Evolutionary conservation across 2,113 vertebrate genomes (phyloP).

Genomic region (Mus musculus): GRCm39 chr5:123607501-123608000

Average conservation of each 20-base stretch:
- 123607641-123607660: background rate
- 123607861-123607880: background rate
- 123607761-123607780: background rate
- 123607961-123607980: background rate
- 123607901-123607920: background rate
- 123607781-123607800: background rate
- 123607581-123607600: background rate
- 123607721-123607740: background rate
- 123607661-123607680: background rate
- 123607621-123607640: background rate
- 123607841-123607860: background rate
- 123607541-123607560: background rate
- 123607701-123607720: background rate
- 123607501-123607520: background rate
- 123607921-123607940: background rate
- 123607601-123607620: background rate
- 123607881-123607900: background rate
- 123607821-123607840: background rate
- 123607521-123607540: background rate
- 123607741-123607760: background rate
- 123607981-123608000: background rate
- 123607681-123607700: background rate
- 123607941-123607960: background rate
- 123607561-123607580: background rate
- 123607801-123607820: background rate